These are phyloP conservation scores for Sinocyclocheilus anshuiensis DNA, from an alignment of 2,113 vertebrate genomes.

Conservation along the genomic window DNA sequence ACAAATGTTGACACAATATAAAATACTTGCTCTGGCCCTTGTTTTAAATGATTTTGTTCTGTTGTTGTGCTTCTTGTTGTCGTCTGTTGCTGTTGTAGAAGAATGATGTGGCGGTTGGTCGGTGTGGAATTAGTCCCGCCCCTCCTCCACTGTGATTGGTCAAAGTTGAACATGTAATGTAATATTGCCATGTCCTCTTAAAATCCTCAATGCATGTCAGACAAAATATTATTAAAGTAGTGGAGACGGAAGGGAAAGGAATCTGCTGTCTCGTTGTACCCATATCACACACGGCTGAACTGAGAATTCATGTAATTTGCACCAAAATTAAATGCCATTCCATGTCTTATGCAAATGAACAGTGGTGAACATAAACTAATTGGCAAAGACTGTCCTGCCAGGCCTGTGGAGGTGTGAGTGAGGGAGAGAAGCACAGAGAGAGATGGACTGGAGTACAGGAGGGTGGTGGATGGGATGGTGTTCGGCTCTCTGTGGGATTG, in stretches of 20 bases:
- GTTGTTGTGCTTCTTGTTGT: too few relatives aligned
- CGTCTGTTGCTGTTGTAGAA: too few relatives aligned
- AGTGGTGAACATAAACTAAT: constrained; percentile 56
- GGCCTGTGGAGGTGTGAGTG: constrained; percentile 40
- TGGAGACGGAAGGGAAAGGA: neutral
- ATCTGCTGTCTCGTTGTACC: neutral
- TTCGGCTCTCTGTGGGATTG: constrained; percentile 65
- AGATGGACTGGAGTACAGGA: neutral
- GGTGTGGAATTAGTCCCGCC: too few relatives aligned
- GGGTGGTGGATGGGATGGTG: constrained; percentile 56
- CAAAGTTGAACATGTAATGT: too few relatives aligned
- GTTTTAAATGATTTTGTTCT: too few relatives aligned
- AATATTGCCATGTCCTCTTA: neutral
- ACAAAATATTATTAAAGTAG: neutral
- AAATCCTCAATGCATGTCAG: neutral
- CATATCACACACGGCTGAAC: neutral
- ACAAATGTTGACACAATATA: too few relatives aligned
- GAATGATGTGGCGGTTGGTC: too few relatives aligned
- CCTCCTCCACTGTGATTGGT: too few relatives aligned
- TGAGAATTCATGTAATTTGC: constrained; percentile 22
- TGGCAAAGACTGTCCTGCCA: constrained; percentile 58
- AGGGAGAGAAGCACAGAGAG: too few relatives aligned
- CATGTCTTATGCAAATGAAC: constrained; percentile 47
- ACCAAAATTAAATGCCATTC: constrained; percentile 32
- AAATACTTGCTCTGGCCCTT: too few relatives aligned